phyloP scores from a whole-genome alignment of 2,797 vertebrate genomes.

The Lutra lutra region DNA sequence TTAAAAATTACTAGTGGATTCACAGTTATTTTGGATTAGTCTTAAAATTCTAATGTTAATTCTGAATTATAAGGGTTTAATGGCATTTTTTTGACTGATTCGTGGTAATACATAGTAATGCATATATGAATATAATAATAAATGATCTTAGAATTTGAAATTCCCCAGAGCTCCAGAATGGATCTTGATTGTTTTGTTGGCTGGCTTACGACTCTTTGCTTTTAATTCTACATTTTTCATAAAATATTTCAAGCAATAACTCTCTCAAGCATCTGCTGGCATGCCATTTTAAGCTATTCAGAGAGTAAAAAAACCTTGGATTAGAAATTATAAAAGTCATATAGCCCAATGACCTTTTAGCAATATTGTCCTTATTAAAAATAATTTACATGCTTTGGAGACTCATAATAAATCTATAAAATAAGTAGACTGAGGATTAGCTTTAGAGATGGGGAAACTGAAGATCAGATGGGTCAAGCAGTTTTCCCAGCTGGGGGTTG shows the following conservation, averaged over 20 bases:
- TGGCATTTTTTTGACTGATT: background rate
- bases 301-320: constrained; percentile 13
- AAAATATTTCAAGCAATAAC: background rate
- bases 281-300: background rate
- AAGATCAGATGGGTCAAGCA: background rate
- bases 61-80: background rate
- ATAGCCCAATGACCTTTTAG: background rate
- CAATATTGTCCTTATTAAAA: constrained; percentile 20
- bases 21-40: background rate
- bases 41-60: background rate
- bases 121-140: background rate
- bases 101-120: background rate
- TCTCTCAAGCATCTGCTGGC: background rate
- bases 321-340: background rate
- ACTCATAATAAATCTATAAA: background rate
- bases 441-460: background rate
- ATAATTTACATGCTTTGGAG: background rate
- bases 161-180: background rate
- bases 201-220: constrained; percentile 3
- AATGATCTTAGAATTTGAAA: constrained; percentile 4
- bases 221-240: background rate
- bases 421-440: background rate
- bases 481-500: background rate
- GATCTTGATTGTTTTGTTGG: background rate
- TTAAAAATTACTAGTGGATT: background rate